Evolutionary conservation across 2,113 vertebrate genomes (phyloP).

Genomic region (Tretioscincus oriximinensis): DNA sequence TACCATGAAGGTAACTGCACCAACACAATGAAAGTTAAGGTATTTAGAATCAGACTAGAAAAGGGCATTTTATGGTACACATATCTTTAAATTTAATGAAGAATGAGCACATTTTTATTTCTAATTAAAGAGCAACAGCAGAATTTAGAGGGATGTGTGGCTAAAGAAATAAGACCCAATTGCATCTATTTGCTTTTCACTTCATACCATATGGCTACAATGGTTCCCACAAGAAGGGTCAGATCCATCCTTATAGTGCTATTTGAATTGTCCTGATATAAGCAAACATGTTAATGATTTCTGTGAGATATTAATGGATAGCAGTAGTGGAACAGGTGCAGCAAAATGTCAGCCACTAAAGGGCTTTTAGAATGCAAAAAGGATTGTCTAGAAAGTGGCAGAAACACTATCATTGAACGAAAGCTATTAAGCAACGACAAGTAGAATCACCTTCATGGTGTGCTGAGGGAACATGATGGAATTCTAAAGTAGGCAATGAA

Average conservation of each 20-base stretch:
- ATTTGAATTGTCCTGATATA: constrained; percentile 19
- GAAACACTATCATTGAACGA: constrained; percentile 9
- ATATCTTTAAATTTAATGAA: constrained; percentile 7
- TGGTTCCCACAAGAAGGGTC: neutral
- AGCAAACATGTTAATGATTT: constrained; percentile 21
- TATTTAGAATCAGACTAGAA: neutral
- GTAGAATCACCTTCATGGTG: constrained; percentile 15
- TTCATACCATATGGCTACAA: neutral
- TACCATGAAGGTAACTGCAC: neutral
- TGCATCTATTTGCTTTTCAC: neutral
- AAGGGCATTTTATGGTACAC: neutral
- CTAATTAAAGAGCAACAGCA: constrained; percentile 16
- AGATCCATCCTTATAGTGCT: neutral
- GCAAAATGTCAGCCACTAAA: constrained; percentile 25
- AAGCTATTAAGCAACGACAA: constrained; percentile 26
- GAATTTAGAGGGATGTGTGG: constrained; percentile 2
- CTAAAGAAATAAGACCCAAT: constrained; percentile 12
- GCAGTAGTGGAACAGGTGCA: constrained; percentile 20
- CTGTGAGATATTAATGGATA: constrained; percentile 19
- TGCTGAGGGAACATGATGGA: neutral
- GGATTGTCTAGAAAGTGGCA: constrained; percentile 13
- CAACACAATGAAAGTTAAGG: neutral
- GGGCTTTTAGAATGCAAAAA: constrained; percentile 29
- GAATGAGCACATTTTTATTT: constrained; percentile 11
- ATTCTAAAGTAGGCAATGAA: constrained; percentile 2